Evolutionary conservation across 1,140 invertebrate genomes (phyloP).

Genomic region (Periplaneta americana): DNA sequence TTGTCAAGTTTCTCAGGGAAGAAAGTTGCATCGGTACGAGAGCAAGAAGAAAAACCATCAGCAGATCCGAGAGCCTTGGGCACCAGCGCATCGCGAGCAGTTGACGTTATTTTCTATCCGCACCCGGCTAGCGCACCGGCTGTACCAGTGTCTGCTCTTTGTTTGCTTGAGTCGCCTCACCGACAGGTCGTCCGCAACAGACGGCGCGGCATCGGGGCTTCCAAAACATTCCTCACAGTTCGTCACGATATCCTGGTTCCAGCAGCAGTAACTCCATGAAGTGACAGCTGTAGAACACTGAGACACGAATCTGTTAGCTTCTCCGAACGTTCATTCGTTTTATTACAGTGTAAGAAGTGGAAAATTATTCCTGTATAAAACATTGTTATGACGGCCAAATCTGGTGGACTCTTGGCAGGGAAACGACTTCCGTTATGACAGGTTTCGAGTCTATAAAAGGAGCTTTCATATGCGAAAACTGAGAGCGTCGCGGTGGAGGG

Average conservation of each 20-base stretch:
- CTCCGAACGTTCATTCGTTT: no score
- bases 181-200: not conserved
- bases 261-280: not conserved
- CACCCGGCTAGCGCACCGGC: not conserved
- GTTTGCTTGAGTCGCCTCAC: not conserved
- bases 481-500: not conserved
- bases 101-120: no score
- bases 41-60: not conserved
- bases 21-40: not conserved
- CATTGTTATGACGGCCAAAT: not conserved
- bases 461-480: not conserved
- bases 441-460: not conserved
- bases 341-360: not conserved
- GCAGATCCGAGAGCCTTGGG: no score
- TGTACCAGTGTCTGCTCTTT: not conserved
- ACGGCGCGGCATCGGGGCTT: not conserved
- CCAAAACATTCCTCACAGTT: not conserved
- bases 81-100: not conserved
- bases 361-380: not conserved
- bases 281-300: not conserved
- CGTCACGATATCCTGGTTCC: not conserved
- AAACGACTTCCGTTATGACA: not conserved
- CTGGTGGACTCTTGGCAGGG: not conserved
- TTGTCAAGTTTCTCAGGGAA: not conserved
- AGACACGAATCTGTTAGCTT: no score